Base-by-base conservation (phyloP, 2,888 invertebrate species). In the Caenorhabditis sp. region DNA sequence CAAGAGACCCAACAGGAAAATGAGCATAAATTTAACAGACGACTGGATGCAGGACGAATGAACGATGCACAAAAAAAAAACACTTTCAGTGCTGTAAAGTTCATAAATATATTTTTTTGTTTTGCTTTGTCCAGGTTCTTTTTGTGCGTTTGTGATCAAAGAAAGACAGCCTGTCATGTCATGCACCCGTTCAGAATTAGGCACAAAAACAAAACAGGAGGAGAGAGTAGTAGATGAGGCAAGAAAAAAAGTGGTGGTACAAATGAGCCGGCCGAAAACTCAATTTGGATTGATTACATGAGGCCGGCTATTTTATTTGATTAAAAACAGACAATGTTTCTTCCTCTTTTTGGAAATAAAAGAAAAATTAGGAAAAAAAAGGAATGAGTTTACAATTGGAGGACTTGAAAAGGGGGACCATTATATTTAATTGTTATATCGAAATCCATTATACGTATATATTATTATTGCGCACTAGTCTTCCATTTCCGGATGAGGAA, bases 261-360 rank as follows among this genome's bases (percentile, higher is more conserved):
- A 43, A 43, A 43, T 43, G 43, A 51, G 36, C 57, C 19, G 24
- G n/a, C 19, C n/a, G 57, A 58, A 71, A 73, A 73, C 68, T 73
- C 73, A 73, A 68, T 73, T 73, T 73, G 73, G 73, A 68, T 73
- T 73, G 73, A 73, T 73, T 73, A 73, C 73, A 43, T 43, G 43
- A 43, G 43, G 43, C 43, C 17, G 14, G 60, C 66, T 66, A 59
- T 64, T 62, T 66, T 43, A 71, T 53, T 54, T n/a, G 23, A 26
- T 24, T 23, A 27, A 31, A 55, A 55, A 55, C 17, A 55, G 21
- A 51, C 31, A 43, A 43, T 43, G 43, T 43, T 43, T 43, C 43
- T 43, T 43, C 43, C 14, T 53, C n/a, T n/a, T 24, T 53, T 21
- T 21, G 23, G 54, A 14, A 54, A 54, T 54, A 54, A 23, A 24